These are phyloP conservation scores for Bursaphelenchus okinawaensis DNA, from an alignment of 2,888 invertebrate species.

Conservation along the genomic window DNA sequence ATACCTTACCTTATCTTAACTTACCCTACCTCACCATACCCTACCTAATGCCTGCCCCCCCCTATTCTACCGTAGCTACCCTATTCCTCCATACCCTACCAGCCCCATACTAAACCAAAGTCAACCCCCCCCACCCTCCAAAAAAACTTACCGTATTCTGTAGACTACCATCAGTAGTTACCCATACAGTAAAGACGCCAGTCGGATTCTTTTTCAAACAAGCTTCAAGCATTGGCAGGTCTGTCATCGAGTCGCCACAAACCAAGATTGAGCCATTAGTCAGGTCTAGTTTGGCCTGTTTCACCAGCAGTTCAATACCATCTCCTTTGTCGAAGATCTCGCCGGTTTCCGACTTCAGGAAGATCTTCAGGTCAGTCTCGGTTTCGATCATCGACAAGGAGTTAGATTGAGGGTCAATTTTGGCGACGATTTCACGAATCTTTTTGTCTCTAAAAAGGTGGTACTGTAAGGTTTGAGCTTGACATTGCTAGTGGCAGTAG, in stretches of 20 bases:
- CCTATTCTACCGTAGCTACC: too few relatives aligned
- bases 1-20: too few relatives aligned
- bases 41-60: too few relatives aligned
- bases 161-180: neutral
- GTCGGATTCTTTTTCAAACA: constrained; percentile 45
- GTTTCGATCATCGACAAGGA: constrained; percentile 41
- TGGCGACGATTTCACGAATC: constrained; percentile 45
- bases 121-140: neutral
- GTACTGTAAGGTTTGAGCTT: too few relatives aligned
- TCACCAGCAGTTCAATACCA: constrained; percentile 48
- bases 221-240: constrained; percentile 55
- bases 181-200: constrained; percentile 49
- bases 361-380: constrained; percentile 55
- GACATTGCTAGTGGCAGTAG: too few relatives aligned
- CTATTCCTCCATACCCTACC: too few relatives aligned
- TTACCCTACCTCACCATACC: too few relatives aligned
- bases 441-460: constrained; percentile 32
- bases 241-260: constrained; percentile 56
- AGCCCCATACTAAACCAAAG: too few relatives aligned
- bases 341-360: constrained; percentile 42
- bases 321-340: constrained; percentile 56
- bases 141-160: constrained; percentile 32
- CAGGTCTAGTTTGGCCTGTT: constrained; percentile 48
- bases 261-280: constrained; percentile 54
- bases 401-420: constrained; percentile 42